Evolutionary conservation across 2,888 invertebrate genomes (phyloP).

Genomic region (Dyspetes luteomarginatus): DNA sequence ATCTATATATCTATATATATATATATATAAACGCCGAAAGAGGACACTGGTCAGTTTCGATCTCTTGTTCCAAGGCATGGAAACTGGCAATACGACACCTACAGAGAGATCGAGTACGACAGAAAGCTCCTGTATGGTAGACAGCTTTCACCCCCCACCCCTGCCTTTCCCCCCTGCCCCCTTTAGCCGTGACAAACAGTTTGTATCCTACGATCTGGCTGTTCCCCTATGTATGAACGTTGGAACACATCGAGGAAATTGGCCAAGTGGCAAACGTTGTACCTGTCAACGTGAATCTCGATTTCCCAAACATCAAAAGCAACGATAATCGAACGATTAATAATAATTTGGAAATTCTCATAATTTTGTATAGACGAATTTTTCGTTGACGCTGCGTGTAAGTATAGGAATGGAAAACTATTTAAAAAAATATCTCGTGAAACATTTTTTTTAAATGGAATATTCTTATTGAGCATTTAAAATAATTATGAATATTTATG

Average conservation of each 20-base stretch:
- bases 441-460: background rate
- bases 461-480: too few species aligned
- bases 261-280: conserved; percentile 48
- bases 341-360: background rate
- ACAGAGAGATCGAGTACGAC: conserved; percentile 17
- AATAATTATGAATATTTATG: too few species aligned
- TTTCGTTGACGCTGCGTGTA: too few species aligned
- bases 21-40: background rate
- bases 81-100: conserved; percentile 35
- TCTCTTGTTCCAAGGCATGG: conserved; percentile 5
- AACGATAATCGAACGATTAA: conserved; percentile 46
- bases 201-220: conserved; percentile 30
- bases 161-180: background rate
- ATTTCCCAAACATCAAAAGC: conserved; percentile 3
- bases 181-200: conserved; percentile 49
- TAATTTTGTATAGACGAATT: too few species aligned
- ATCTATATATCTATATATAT: background rate
- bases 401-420: too few species aligned
- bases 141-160: background rate
- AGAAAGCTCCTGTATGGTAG: background rate
- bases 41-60: conserved; percentile 31
- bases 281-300: conserved; percentile 25
- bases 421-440: too few species aligned
- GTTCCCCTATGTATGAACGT: background rate
- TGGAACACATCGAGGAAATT: conserved; percentile 21